Base-by-base conservation (phyloP, 2,888 invertebrate genomes). In the Calephelis perditalis region DNA sequence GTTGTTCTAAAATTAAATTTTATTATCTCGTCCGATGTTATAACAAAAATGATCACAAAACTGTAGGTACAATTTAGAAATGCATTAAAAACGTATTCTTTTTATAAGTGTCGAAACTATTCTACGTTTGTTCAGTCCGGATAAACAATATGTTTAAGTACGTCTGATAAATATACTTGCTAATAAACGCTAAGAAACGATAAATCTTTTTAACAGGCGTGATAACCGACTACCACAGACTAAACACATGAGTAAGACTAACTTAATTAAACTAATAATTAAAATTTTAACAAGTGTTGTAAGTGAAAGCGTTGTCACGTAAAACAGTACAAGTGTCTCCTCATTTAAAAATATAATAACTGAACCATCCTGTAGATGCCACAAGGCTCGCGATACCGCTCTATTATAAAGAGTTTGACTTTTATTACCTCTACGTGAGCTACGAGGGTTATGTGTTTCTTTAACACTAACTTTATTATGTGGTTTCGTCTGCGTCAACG, bases 121-220 rank as follows among this genome's bases (percentile, higher is more conserved):
- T 47, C 47, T 15, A 26, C 47, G 26, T 26, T 9, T 26, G 26
- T 49, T 49, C 35, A 9, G 49, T 49, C 49, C 10, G 49, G 36
- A 59, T 55, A 52, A 55, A 59, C 78, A 85, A 86, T 87, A 84
- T 82, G 79, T 83, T 74, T 79, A 75, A 83, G 84, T 85, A 84
- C 79, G 67, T 70, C 74, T 81, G 84, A 88, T 87, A 86, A 84
- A 88, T 87, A 86, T 84, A 81, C 83, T 68, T 70, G 79, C 87
- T 87, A 88, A 88, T 88, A 88, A 85, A 84, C 81, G 81, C 82
- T 81, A 82, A 82, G 82, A 76, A 73, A 76, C 68, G 70, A 82
- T 86, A 85, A 84, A 86, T 86, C 86, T 82, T 79, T 78, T 79
- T 78, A 78, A 75, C 80, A 57, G 65, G 62, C 63, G 64, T 57